These are phyloP conservation scores for Psix sp. DNA, from an alignment of 1,140 invertebrate species.

Conservation along the genomic window DNA sequence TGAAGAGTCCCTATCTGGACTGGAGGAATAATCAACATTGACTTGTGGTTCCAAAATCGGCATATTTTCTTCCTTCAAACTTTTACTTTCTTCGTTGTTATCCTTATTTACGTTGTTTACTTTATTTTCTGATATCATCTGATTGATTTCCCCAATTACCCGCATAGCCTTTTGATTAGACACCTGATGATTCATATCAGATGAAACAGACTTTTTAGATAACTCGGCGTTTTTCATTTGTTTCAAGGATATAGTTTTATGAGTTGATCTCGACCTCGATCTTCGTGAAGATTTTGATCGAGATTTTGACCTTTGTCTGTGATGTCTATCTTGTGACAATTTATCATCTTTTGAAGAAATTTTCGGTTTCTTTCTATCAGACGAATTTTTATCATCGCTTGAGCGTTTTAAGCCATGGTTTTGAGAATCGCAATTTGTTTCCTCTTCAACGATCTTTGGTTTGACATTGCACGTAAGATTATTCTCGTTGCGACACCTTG, in stretches of 20 bases:
- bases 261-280: conserved; percentile 2
- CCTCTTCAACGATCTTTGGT: conserved; percentile 65
- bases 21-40: conserved; percentile 57
- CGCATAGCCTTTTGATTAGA: conserved; percentile 33
- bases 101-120: conserved; percentile 30
- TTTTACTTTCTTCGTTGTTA: conserved; percentile 30
- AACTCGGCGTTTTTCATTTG: conserved; percentile 32
- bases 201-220: conserved; percentile 18
- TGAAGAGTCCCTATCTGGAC: conserved; percentile 64
- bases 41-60: conserved; percentile 70
- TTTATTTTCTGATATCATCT: conserved; percentile 41
- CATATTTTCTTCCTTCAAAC: conserved; percentile 64
- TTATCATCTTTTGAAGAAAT: no score
- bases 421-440: conserved; percentile 60
- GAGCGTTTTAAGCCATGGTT: conserved; percentile 14
- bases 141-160: conserved; percentile 27
- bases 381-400: background rate
- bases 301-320: background rate
- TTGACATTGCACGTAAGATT: conserved; percentile 38
- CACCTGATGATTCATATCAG: conserved; percentile 26
- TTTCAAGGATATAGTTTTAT: conserved; percentile 45
- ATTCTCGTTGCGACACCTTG: conserved; percentile 36
- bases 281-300: conserved; percentile 30
- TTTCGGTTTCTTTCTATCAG: no score
- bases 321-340: background rate